Base-by-base conservation (phyloP, 2,113 vertebrate genomes). In the Mormyrus lacerda region DNA sequence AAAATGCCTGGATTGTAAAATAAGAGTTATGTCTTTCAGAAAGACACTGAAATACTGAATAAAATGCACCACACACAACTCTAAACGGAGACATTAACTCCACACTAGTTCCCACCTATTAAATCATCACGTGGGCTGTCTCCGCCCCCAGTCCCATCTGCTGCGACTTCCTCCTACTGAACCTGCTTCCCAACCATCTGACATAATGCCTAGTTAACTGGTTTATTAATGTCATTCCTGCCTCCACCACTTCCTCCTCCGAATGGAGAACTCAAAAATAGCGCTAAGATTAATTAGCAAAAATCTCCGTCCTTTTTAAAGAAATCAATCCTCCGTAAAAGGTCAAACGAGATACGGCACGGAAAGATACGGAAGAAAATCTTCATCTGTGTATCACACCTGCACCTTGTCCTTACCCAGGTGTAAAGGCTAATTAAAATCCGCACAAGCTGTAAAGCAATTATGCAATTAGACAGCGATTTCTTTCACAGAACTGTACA, bases 181-280 rank as follows among this genome's bases (percentile, higher is more conserved):
- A 53, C 82, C 82, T 47, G 21, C 48, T 87, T 51, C 50, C n/a
- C 85, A 53, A 50, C 50, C 85, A 87, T 87, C 85, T 87, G 85
- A 53, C 85, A 35, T 15, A 55, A 13, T 15, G 15, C 27, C 50
- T 53, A 17, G 85, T 87, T 87, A 53, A 39, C 50, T 35, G 48
- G 39, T 84, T 84, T 53, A 87, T 87, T 87, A 53, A 53, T 87
- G 82, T 44, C 39, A 84, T 42, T n/a, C 42, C 82, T 3, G 8
- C 44, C 82, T 84, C 82, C 82, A 84, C 21, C 2, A 9, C 73
- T 19, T 79, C 73, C 73, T 42, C 73, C 31, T 10, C 13, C 35
- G 2, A 79, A 45, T 7, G 4, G 17, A 27, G 82, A 44, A 47
- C 44, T 84, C 44, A 84, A 47, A 84, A 84, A 84, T 84, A 84